Evolutionary conservation across 2,113 vertebrate genomes (phyloP), one percentile per base, ranked within the genome.

Genomic region (Pelvicachromis taeniatus): DNA sequence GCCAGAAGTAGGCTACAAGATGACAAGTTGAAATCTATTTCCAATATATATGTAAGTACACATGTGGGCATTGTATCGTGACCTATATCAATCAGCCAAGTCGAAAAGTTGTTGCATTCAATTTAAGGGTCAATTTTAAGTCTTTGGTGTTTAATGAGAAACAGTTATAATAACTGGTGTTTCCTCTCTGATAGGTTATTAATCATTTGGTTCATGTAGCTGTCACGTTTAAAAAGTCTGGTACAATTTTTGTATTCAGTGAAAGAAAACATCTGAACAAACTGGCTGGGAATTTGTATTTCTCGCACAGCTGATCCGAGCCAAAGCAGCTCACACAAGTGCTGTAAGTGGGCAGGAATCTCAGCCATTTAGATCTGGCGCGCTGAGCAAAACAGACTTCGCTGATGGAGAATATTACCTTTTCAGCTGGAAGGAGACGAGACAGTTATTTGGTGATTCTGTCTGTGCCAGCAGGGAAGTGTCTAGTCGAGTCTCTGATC

Each of bases 381-480:
- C n/a, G 11, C 59, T 59, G 35, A 86, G 84, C 3, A 4, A 80
- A 85, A 73, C 63, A 68, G 77, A 77, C 70, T 77, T 56, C 6
- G 5, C 77, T 56, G 81, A 75, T 58, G 26, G 56, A 83, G 83
- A 53, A 48, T 40, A 82, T 80, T 82, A 78, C 83, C 81, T 77
- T 84, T 86, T 78, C 17, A 48, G 31, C 52, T 80, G 73, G 35
- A 73, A 70, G 65, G 78, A 89, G 40, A 45, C 13, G 21, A 91
- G 81, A 70, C 85, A 53, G 52, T 78, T 85, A 55, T 61, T 63
- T 80, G 82, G 65, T 63, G 63, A 78, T 61, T 86, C 45, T 77
- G 70, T 87, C 59, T 81, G 84, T 80, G 78, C 87, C 84, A 83
- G 79, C 78, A 88, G 68, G 79, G 63, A 85, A 55, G 23, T 53